Conservation (phyloP, 1,140 invertebrate genomes). For the Listronotus oregonensis region DNA sequence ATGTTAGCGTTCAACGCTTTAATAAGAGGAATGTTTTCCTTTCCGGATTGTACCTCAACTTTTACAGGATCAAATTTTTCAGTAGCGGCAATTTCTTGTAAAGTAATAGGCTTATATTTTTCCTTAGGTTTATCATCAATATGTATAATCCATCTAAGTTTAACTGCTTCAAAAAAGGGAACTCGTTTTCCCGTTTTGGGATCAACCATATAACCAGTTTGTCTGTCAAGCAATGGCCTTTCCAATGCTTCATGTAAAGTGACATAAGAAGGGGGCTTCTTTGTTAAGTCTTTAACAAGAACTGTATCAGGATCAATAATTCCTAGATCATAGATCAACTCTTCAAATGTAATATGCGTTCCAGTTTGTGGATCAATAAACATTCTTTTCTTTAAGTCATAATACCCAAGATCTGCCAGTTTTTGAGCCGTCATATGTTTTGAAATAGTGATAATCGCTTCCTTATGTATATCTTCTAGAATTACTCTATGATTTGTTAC, state of each 20-base stretch:
- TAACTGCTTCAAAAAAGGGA: slow-evolving; percentile 83
- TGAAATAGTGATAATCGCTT: slow-evolving; percentile 58
- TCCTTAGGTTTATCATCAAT: slow-evolving; percentile 58
- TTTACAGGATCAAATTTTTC: slow-evolving; percentile 67
- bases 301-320: slow-evolving; percentile 77
- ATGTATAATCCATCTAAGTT: slow-evolving; percentile 71
- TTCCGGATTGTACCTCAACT: slow-evolving; percentile 67
- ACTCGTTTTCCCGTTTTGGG: slow-evolving; percentile 78
- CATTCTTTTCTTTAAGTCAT: slow-evolving; percentile 71
- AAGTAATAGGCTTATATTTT: slow-evolving; percentile 56
- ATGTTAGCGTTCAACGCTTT: slow-evolving; percentile 75
- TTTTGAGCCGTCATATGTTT: slow-evolving; percentile 67
- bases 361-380: slow-evolving; percentile 81
- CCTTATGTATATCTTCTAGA: slow-evolving; percentile 51
- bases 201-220: slow-evolving; percentile 81
- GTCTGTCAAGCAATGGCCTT: slow-evolving; percentile 74
- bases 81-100: slow-evolving; percentile 69
- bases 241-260: slow-evolving; percentile 76
- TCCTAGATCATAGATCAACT: slow-evolving; percentile 74
- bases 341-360: slow-evolving; percentile 74
- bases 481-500: slow-evolving; percentile 60
- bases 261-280: slow-evolving; percentile 69
- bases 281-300: slow-evolving; percentile 76
- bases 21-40: slow-evolving; percentile 65
- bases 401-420: slow-evolving; percentile 73